Evolutionary conservation across 2,797 vertebrate genomes (phyloP).

Genomic region (Microchirus variegatus): DNA sequence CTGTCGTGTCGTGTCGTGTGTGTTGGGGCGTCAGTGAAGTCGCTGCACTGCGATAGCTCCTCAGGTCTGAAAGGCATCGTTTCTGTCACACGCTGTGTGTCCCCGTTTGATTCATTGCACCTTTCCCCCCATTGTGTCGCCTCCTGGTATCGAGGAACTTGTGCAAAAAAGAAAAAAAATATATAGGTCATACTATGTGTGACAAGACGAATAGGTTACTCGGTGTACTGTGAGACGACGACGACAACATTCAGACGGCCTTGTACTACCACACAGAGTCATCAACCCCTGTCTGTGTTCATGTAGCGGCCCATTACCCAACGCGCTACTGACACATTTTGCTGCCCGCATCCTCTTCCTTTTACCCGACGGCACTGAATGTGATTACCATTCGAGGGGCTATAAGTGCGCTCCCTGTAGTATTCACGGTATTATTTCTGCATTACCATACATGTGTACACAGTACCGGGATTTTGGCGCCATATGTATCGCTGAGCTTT

Average conservation of each 20-base stretch:
- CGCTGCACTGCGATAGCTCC: constrained; percentile 12
- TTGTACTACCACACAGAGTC: constrained; percentile 21
- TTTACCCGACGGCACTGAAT: neutral
- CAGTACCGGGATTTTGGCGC: too few species aligned
- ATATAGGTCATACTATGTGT: constrained; percentile 34
- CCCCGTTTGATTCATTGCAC: constrained; percentile 45
- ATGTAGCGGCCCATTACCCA: neutral
- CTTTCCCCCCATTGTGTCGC: constrained; percentile 22
- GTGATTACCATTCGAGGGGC: neutral
- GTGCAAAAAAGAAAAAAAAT: neutral
- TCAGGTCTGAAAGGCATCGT: constrained; percentile 39
- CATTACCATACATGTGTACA: too few species aligned
- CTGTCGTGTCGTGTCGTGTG: neutral
- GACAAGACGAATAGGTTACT: constrained; percentile 12
- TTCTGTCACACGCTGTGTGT: constrained; percentile 24
- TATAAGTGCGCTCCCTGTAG: neutral
- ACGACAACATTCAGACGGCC: constrained; percentile 18
- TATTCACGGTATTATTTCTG: neutral
- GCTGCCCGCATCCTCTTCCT: constrained; percentile 7
- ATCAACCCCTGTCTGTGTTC: constrained; percentile 4
- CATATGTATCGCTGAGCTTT: too few species aligned
- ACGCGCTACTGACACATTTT: neutral
- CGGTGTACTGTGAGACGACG: constrained; percentile 20
- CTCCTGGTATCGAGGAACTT: constrained; percentile 13
- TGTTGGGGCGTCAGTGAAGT: constrained; percentile 13